phyloP scores from a whole-genome alignment of 2,888 invertebrate genomes.

The Dione juno region DNA sequence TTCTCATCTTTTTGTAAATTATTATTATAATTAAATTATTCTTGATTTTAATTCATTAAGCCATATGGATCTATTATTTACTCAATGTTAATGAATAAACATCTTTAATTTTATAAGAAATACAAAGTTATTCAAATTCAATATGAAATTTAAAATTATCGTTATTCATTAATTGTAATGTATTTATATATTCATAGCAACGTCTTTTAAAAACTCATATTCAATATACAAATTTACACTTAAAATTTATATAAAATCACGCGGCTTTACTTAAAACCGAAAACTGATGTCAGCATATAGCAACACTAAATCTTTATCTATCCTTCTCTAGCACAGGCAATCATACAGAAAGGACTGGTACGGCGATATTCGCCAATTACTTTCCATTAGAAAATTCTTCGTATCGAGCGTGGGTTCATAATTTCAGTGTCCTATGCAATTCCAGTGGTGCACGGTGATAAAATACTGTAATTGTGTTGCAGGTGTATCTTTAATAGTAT shows the following conservation, averaged over 20 bases:
- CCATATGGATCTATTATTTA: background rate
- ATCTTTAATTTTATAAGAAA: background rate
- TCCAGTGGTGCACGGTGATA: constrained; percentile 13
- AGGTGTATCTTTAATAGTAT: constrained; percentile 32
- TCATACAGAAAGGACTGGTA: constrained; percentile 27
- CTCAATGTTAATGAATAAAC: background rate
- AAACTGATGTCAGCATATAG: constrained; percentile 21
- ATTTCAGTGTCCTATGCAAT: constrained; percentile 4
- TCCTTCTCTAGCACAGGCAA: constrained; percentile 33
- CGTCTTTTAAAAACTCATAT: background rate
- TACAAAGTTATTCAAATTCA: background rate
- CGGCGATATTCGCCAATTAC: constrained; percentile 26
- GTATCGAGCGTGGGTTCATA: constrained; percentile 33
- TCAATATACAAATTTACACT: background rate
- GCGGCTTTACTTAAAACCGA: constrained; percentile 26
- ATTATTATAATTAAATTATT: background rate
- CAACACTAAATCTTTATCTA: constrained; percentile 37
- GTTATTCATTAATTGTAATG: background rate
- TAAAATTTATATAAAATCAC: constrained; percentile 18
- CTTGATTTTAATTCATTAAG: background rate
- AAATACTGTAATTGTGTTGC: constrained; percentile 26
- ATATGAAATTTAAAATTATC: background rate
- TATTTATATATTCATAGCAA: background rate
- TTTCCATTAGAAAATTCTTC: constrained; percentile 37
- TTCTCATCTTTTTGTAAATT: background rate